phyloP scores from a whole-genome alignment of 1,140 invertebrate genomes.

The Drosophila bifasciata region DNA sequence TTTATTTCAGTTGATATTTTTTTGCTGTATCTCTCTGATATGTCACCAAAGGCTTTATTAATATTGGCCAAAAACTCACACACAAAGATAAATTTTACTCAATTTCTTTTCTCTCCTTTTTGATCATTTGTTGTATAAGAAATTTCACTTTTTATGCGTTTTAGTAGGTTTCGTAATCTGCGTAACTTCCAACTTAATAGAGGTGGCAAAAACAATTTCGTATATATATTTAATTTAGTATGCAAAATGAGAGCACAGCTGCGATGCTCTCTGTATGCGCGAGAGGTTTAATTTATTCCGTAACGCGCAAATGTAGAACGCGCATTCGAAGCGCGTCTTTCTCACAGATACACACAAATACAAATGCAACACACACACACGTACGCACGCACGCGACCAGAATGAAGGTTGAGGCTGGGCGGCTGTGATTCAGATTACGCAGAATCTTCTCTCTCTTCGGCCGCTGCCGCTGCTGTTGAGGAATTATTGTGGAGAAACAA shows the following conservation, averaged over 20 bases:
- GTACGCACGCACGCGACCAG: constrained; percentile 16
- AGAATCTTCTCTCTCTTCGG: constrained; percentile 26
- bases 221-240: constrained; percentile 31
- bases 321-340: constrained; percentile 57
- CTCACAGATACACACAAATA: constrained; percentile 9
- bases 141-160: constrained; percentile 49
- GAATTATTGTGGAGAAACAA: constrained; percentile 23
- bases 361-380: constrained; percentile 5
- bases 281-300: constrained; percentile 41
- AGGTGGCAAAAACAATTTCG: constrained; percentile 9
- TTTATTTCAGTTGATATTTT: constrained; percentile 24
- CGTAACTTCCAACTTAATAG: constrained; percentile 14
- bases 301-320: constrained; percentile 52
- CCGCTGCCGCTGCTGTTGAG: not conserved
- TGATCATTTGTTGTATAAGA: constrained; percentile 32
- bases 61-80: constrained; percentile 38
- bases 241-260: constrained; percentile 27
- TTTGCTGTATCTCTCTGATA: constrained; percentile 33
- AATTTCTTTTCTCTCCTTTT: constrained; percentile 43
- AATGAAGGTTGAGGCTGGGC: constrained; percentile 33
- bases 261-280: not conserved
- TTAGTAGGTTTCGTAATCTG: constrained; percentile 57
- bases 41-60: constrained; percentile 23
- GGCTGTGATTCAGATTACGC: constrained; percentile 42
- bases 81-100: constrained; percentile 36